phyloP scores from a whole-genome alignment of 2,888 invertebrate genomes.

The Apamea crenata region DNA sequence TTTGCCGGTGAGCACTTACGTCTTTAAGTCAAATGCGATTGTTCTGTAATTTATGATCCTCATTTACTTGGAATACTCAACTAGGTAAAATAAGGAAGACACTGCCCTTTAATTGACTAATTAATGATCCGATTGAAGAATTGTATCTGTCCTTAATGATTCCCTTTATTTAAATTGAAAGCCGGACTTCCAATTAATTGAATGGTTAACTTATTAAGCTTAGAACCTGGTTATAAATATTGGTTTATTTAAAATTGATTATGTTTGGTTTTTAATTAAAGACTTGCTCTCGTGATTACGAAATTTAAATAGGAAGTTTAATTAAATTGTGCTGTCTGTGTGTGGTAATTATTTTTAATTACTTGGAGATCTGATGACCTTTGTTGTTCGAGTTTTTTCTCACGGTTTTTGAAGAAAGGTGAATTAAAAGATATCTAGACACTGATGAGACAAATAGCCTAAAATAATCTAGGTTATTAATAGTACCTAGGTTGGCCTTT shows the following conservation, averaged over 20 bases:
- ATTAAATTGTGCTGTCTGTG: constrained; percentile 53
- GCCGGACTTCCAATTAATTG: constrained; percentile 69
- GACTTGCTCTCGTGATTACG: constrained; percentile 54
- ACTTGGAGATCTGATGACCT: constrained; percentile 51
- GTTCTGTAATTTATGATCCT: constrained; percentile 76
- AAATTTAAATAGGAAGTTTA: constrained; percentile 65
- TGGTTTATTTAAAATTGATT: constrained; percentile 63
- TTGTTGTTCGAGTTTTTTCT: constrained; percentile 43
- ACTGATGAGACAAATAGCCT: not conserved
- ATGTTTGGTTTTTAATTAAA: constrained; percentile 61
- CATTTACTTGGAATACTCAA: constrained; percentile 75
- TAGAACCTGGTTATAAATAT: constrained; percentile 66
- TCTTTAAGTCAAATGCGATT: constrained; percentile 74
- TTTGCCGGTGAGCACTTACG: constrained; percentile 57
- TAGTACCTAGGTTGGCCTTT: not conserved
- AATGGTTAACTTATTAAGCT: constrained; percentile 58
- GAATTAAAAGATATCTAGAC: constrained; percentile 5
- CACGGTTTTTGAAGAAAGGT: constrained; percentile 46
- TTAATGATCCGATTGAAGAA: constrained; percentile 78
- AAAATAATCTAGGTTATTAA: constrained; percentile 2
- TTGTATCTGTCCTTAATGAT: constrained; percentile 74
- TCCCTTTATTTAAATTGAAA: constrained; percentile 75
- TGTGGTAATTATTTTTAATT: constrained; percentile 63
- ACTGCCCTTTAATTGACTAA: constrained; percentile 79
- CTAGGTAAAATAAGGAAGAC: constrained; percentile 78